phyloP scores from a whole-genome alignment of 2,797 vertebrate genomes.

The Gobio occitaniae region DNA sequence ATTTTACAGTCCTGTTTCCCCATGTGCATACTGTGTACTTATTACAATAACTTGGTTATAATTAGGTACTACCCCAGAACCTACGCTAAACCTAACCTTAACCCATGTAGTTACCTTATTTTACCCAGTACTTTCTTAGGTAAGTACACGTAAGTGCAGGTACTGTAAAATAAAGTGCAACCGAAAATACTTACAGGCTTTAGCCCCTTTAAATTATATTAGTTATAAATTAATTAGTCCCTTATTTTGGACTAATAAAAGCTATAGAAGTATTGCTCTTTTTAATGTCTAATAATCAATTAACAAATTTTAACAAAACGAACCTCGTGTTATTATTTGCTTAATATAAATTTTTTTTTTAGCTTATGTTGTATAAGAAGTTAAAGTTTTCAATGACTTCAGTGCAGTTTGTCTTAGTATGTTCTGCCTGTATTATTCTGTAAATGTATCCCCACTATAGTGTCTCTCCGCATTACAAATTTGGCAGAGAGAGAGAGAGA shows the following conservation, averaged over 20 bases:
- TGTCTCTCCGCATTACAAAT: constrained; percentile 26
- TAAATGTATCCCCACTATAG: constrained; percentile 17
- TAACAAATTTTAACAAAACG: background rate
- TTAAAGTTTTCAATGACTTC: background rate
- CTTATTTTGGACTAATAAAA: background rate
- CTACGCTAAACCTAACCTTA: too few species aligned
- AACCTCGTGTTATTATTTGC: background rate
- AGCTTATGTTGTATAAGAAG: background rate
- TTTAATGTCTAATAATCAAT: background rate
- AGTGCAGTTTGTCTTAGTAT: background rate
- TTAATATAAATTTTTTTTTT: background rate
- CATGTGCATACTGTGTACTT: too few species aligned
- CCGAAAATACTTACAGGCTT: too few species aligned
- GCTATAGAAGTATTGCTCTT: background rate
- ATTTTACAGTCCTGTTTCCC: too few species aligned
- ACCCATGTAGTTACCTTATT: too few species aligned
- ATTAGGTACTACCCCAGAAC: too few species aligned
- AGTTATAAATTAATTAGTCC: too few species aligned
- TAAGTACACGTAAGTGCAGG: too few species aligned
- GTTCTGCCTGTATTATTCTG: background rate
- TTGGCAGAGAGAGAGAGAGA: background rate
- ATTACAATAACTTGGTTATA: too few species aligned
- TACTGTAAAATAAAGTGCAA: too few species aligned
- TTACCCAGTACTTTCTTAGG: too few species aligned
- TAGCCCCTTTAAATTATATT: too few species aligned